These are phyloP conservation scores for Callimorpha dominula DNA, from an alignment of 2,888 invertebrate species.

Conservation along the genomic window DNA sequence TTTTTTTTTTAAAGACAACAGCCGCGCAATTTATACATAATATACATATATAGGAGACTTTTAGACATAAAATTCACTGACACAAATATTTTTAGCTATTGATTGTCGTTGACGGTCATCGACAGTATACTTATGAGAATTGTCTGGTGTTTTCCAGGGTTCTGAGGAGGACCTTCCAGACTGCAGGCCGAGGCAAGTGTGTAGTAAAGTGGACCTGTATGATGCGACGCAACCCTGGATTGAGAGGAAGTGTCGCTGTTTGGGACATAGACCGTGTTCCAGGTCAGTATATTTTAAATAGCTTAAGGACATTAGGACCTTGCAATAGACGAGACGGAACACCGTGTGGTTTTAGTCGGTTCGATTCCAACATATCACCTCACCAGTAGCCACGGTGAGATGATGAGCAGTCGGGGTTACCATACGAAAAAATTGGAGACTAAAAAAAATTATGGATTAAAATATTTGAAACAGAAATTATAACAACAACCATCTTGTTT, in stretches of 20 bases:
- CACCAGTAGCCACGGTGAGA: no score
- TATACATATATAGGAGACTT: neutral
- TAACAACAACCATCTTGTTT: no score
- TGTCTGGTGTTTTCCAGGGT: slow-evolving; percentile 84
- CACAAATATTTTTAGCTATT: neutral
- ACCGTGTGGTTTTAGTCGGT: no score
- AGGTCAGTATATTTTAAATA: slow-evolving; percentile 75
- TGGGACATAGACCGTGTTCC: slow-evolving; percentile 89
- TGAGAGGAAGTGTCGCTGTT: slow-evolving; percentile 94
- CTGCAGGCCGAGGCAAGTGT: slow-evolving; percentile 92
- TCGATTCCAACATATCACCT: no score
- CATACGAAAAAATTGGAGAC: no score
- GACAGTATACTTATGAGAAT: slow-evolving; percentile 9
- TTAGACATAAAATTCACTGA: neutral
- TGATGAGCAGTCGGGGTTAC: no score
- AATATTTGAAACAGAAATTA: no score
- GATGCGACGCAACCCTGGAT: slow-evolving; percentile 93
- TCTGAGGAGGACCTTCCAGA: slow-evolving; percentile 93
- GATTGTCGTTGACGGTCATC: neutral
- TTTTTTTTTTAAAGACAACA: no score
- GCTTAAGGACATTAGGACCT: neutral
- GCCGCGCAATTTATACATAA: neutral
- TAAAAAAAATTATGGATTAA: no score
- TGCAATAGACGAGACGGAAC: no score
- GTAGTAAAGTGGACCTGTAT: slow-evolving; percentile 95